Evolutionary conservation across 2,797 vertebrate species (phyloP), one percentile per base, ranked within the genome.

Genomic region (Huso huso): DNA sequence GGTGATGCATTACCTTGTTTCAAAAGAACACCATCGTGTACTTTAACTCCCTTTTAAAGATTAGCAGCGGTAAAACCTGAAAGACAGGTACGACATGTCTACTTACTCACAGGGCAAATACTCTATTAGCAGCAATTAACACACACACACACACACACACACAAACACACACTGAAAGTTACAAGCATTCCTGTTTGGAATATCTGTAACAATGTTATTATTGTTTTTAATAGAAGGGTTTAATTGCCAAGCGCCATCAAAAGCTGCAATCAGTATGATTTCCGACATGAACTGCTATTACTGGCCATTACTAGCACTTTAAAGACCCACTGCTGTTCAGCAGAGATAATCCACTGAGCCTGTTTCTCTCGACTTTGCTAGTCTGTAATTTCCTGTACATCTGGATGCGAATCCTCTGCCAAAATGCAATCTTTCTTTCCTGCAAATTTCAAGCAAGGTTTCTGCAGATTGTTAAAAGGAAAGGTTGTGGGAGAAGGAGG

Each of bases 381-480:
- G 69, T 51, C 65, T 67, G 55, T 62, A 65, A 71, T 71, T 71
- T 71, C 70, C 70, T 71, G 70, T 68, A 59, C 66, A 71, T 64
- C 70, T 71, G 66, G 70, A 62, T 51, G 11, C 49, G 58, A 50
- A 7, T 10, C 62, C 23, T 50, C 9, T 65, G 70, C 70, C 66
- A 68, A 65, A 23, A 52, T 15, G 8, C 69, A 62, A 8, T 61
- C 48, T 65, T 49, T 62, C 51, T 70, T 13, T 51, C 6, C 60
- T 58, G 69, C 15, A 59, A 63, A 51, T 68, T 58, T 61, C 61
- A 50, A 61, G 50, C 8, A 50, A 23, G 53, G 51, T 6, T 51
- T 15, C 12, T 13, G 63, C 63, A 51, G n/a, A 13, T 64, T 49
- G 50, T 51, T 23, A 49, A 51, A 48, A 51, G 2, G 63, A 64